A percentile compares a stretch with the other conserved stretches of the same genome.
phyloP scores from a whole-genome alignment of 2,797 vertebrate species.

The Hippopotamyrus pictus region DNA sequence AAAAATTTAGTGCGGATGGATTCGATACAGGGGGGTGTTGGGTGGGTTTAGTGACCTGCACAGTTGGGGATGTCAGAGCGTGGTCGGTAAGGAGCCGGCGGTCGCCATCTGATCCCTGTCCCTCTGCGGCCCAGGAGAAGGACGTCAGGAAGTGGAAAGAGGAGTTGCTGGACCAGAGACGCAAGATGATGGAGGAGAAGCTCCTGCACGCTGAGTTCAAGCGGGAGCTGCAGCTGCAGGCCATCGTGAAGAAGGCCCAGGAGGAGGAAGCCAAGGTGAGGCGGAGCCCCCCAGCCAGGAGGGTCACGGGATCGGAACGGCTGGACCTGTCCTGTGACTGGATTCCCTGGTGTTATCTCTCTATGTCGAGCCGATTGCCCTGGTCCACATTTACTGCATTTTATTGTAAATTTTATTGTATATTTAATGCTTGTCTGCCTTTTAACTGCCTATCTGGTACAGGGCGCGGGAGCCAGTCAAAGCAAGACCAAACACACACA shows the following conservation, averaged over 20 bases:
- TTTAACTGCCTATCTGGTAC: neutral
- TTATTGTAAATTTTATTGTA: neutral
- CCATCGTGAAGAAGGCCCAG: slow-evolving; percentile 97
- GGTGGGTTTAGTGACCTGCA: neutral
- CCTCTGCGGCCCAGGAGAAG: slow-evolving; percentile 71
- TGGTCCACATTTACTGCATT: neutral
- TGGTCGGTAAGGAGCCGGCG: neutral
- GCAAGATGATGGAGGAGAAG: slow-evolving; percentile 97
- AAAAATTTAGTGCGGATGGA: slow-evolving; percentile 15
- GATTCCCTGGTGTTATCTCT: neutral
- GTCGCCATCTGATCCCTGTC: neutral
- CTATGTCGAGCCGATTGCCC: neutral
- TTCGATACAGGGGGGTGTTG: neutral
- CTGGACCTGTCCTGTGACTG: neutral
- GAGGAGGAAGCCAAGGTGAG: slow-evolving; percentile 94
- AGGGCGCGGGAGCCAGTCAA: neutral
- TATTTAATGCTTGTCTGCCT: neutral
- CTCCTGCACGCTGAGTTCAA: slow-evolving; percentile 93
- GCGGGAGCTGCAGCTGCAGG: slow-evolving; percentile 90
- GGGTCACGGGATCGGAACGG: neutral
- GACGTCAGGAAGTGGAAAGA: slow-evolving; percentile 98
- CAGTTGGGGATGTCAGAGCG: neutral
- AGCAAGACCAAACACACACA: neutral
- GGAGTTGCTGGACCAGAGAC: slow-evolving; percentile 87
- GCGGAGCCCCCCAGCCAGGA: neutral